Evolutionary conservation across 2,797 vertebrate genomes (phyloP), one percentile per base, ranked within the genome.

Genomic region (Mus spretus): DNA sequence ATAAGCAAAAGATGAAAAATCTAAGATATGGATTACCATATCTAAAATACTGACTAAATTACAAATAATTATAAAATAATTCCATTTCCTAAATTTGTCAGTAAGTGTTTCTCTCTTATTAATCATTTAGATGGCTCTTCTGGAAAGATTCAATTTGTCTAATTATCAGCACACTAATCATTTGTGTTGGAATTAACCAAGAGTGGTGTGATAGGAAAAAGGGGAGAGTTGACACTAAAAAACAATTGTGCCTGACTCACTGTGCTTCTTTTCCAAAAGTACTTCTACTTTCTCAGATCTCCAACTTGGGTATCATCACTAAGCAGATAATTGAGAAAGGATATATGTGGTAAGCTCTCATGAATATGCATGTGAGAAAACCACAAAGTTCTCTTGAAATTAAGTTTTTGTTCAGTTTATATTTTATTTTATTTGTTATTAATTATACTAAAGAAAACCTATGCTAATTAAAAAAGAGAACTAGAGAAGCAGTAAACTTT

Each of bases 1-100:
- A 1, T 67, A 50, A 85, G 57, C 47, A 93, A 87, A 72, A 37
- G 2, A n/a, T 74, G 20, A 94, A 95, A 94, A 94, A 70, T 40
- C 6, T 20, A 87, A 96, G 17, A 22, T 12, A 72, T 20, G 5
- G 44, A 34, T 87, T 14, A 37, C 3, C 37, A 85, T 17, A 24
- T 31, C 19, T 1, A 89, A 31, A 59, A 85, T 14, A 44, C 2
- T 44, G 5, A 84, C 31, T 19, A 90, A 94, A 79, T 0, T 81
- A 5, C 28, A 94, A 65, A 63, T 93, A 28, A 86, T 85, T 11
- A 75, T 87, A 47, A 91, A 93, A 28, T n/a, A 15, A 6, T 6
- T 10, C 20, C 84, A 14, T 6, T n/a, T 20, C 28, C 53, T 22
- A 63, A 47, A 77, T n/a, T 47, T 95, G n/a, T 75, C 9, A 88